Evolutionary conservation across 1,140 invertebrate genomes (phyloP).

Genomic region (Pseudomyrmex concolor): DNA sequence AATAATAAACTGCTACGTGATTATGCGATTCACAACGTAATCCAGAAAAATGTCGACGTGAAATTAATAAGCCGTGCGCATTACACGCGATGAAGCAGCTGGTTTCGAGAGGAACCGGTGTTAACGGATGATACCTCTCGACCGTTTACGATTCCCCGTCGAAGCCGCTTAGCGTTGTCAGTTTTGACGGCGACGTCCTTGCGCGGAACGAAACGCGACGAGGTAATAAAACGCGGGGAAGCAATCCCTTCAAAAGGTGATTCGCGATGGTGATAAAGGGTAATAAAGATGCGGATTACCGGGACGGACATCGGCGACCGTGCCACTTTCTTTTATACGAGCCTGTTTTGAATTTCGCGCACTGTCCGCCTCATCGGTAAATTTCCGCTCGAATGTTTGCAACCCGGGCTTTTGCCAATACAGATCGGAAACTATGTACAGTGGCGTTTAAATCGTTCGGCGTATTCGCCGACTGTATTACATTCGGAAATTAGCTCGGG

Average conservation of each 20-base stretch:
- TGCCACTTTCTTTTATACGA: constrained; percentile 75
- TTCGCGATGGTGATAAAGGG: constrained; percentile 67
- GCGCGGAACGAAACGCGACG: background rate
- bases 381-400: constrained; percentile 27
- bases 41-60: constrained; percentile 1
- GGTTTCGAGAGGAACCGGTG: constrained; percentile 34
- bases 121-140: constrained; percentile 53
- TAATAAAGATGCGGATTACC: constrained; percentile 79
- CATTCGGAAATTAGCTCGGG: constrained; percentile 24
- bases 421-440: constrained; percentile 42
- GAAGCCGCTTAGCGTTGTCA: constrained; percentile 41
- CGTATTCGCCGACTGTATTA: constrained; percentile 26
- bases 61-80: constrained; percentile 34
- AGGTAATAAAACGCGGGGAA: constrained; percentile 48
- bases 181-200: background rate
- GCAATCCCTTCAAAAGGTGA: constrained; percentile 50
- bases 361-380: constrained; percentile 33
- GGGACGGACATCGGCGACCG: constrained; percentile 37
- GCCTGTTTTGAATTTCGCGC: constrained; percentile 72
- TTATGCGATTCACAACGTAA: background rate
- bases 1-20: background rate
- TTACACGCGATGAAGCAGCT: constrained; percentile 15
- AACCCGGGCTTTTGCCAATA: background rate
- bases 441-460: constrained; percentile 4
- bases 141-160: constrained; percentile 56